These are phyloP conservation scores for Falco naumanni DNA, from an alignment of 2,797 vertebrate species.

Conservation along the genomic window DNA sequence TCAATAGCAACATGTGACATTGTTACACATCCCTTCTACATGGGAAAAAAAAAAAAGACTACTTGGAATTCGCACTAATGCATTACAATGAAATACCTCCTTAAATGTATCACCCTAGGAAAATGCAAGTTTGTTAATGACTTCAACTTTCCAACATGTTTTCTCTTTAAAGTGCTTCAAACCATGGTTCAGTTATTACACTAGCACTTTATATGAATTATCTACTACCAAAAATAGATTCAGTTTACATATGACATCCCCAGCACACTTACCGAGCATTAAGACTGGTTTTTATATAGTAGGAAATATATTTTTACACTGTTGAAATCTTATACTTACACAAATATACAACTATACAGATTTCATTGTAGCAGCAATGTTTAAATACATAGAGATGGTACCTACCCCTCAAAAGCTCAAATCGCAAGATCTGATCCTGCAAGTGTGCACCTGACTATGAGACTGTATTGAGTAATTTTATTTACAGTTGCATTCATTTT, in stretches of 20 bases:
- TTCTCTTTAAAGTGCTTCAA: slow-evolving; percentile 47
- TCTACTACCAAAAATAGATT: slow-evolving; percentile 17
- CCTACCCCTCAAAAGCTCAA: background rate
- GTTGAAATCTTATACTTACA: background rate
- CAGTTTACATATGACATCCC: background rate
- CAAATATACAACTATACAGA: background rate
- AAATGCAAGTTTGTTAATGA: slow-evolving; percentile 9
- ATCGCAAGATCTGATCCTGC: background rate
- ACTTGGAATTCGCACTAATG: background rate
- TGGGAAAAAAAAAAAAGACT: background rate
- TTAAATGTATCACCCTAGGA: background rate
- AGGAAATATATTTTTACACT: background rate
- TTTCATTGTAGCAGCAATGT: background rate
- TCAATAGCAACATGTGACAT: background rate
- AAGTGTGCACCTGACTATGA: background rate
- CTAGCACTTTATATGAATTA: slow-evolving; percentile 12
- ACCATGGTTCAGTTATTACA: slow-evolving; percentile 1
- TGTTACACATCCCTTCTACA: background rate
- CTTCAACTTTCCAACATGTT: background rate
- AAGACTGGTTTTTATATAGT: background rate
- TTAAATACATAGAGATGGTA: background rate
- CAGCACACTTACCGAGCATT: background rate
- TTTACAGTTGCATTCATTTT: background rate
- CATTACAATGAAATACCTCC: background rate
- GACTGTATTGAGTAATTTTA: background rate